These are phyloP conservation scores for Gymnobelideus leadbeateri DNA, from an alignment of 2,113 vertebrate species.

Conservation along the genomic window DNA sequence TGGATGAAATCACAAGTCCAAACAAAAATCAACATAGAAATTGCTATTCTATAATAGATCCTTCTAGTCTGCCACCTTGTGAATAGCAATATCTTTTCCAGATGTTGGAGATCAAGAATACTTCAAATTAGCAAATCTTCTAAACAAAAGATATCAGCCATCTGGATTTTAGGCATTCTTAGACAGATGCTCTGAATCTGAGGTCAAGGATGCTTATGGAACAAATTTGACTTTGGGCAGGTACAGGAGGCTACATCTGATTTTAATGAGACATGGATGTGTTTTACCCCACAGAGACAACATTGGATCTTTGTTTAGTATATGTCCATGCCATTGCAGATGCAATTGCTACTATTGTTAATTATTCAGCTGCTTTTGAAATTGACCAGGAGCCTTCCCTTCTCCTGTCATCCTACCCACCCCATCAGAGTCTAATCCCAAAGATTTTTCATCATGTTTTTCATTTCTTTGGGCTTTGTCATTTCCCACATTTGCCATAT, in stretches of 20 bases:
- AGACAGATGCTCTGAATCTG: neutral
- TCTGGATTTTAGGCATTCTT: neutral
- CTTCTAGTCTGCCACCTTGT: neutral
- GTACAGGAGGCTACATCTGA: neutral
- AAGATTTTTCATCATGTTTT: neutral
- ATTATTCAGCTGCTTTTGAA: neutral
- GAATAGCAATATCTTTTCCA: neutral
- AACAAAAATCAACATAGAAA: neutral
- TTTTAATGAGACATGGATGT: neutral
- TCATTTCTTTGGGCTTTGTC: neutral
- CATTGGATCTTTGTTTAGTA: neutral
- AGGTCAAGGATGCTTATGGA: neutral
- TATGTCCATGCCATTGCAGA: neutral
- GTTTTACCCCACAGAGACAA: neutral
- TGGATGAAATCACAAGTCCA: neutral
- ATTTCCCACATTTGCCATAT: neutral
- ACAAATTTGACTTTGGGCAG: neutral
- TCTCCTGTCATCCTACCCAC: neutral
- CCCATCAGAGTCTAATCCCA: neutral
- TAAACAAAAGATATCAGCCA: neutral
- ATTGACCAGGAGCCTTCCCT: neutral
- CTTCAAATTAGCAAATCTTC: neutral
- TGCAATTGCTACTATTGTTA: neutral
- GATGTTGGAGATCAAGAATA: neutral
- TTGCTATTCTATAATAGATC: neutral